Evolutionary conservation across 2,888 invertebrate species (phyloP), one percentile per base, ranked within the genome.

Genomic region (Callinectes sapidus): DNA sequence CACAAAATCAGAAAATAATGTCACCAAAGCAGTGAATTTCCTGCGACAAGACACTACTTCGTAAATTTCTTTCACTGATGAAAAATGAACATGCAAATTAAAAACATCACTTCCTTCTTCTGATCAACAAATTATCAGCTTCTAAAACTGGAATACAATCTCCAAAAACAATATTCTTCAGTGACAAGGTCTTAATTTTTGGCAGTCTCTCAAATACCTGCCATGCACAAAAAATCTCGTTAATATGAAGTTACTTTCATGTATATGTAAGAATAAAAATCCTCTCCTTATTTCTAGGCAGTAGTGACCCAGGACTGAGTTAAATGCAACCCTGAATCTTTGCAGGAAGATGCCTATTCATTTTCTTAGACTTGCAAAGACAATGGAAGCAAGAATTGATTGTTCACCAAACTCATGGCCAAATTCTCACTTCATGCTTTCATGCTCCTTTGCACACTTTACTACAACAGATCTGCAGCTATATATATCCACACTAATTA

Each of bases 231-330:
- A 81, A 71, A 81, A n/a, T n/a, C n/a, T n/a, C n/a, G 81, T 35
- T 32, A 81, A 81, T 81, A 81, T 81, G 16, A 35, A 81, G 81
- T 13, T 35, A 81, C 81, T 81, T 81, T 32, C 14, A 81, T 81
- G 35, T 81, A 81, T 35, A 81, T 81, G 18, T 81, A 35, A 32
- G 81, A 81, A 35, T 14, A 35, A 14, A 35, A 81, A 81, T 81
- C 81, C 32, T 35, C 35, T 81, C 81, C 81, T 18, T n/a, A 35
- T 18, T 81, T 81, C 14, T 10, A 35, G 81, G 18, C 81, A 81
- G 81, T 81, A 81, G 81, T 35, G 81, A 81, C 81, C 35, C 35
- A 32, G 6, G 10, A 32, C 35, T 35, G 1, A 0, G 14, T 16
- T 81, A 23, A 81, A 35, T 81, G 35, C 35, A 28, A 32, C 10